Evolutionary conservation across 2,113 vertebrate species (phyloP), one percentile per base, ranked within the genome.

Genomic region (Hystrix brachyura): DNA sequence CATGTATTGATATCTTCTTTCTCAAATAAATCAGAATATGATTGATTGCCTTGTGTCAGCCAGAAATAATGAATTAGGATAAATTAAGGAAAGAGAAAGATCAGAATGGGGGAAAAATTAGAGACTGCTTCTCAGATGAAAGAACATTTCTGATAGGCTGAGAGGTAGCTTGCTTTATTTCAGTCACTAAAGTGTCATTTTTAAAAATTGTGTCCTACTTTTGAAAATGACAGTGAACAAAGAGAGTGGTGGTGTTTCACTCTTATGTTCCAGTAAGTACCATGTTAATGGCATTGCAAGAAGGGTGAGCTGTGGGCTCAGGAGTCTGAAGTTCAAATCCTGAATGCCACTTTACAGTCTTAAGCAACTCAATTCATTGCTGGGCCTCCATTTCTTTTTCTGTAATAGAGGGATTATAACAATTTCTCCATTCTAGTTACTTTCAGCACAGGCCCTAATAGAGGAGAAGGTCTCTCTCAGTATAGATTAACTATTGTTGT

Each of bases 21-120:
- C 95, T 95, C 67, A 95, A 95, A 76, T 53, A 95, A 96, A 23
- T 90, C 80, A 91, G 84, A 85, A 19, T 90, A 51, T 87, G 60
- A 94, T 78, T 92, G 91, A 94, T 84, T 81, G 65, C 21, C 10
- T 48, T n/a, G 15, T 89, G 51, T 94, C 8, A 62, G 14, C 11
- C 48, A 89, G 53, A 92, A 83, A 65, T 14, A 65, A 69, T 89
- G 51, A 67, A 25, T 51, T 88, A 53, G 46, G 69, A n/a, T 94
- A 90, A 88, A 90, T 86, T 90, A 94, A 19, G 65, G 57, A 92
- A 94, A 97, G 85, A 29, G 60, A 13, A 13, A 67, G 29, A 80
- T 85, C 19, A 46, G 29, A 48, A 10, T 80, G 64, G 57, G 15
- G 59, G 82, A 79, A 48, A 74, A 69, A 34, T 21, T 32, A 90